Percentiles rank a stretch among this genome's conserved stretches.
Evolutionary conservation across 2,113 vertebrate species (phyloP).

Genomic region (Neopipo cinnamomea): DNA sequence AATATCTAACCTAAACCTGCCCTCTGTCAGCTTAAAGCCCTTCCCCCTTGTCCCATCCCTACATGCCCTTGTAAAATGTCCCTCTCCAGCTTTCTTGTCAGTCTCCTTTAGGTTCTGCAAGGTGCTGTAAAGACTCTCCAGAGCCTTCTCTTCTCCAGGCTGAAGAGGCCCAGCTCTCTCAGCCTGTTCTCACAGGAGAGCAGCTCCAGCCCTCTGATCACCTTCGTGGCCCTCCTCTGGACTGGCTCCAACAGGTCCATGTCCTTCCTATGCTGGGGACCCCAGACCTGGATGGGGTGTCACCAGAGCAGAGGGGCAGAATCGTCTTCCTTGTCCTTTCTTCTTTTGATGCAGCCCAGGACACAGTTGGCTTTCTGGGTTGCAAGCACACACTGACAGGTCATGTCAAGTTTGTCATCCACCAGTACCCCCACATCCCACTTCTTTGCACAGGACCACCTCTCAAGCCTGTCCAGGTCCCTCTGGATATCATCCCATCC

Average conservation of each 20-base stretch:
- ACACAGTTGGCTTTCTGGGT: background rate
- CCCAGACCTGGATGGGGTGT: background rate
- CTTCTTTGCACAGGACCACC: background rate
- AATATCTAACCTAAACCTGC: background rate
- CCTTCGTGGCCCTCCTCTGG: background rate
- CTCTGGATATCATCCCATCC: background rate
- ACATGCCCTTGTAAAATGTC: background rate
- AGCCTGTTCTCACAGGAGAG: background rate
- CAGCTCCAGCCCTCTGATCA: background rate
- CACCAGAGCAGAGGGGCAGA: background rate
- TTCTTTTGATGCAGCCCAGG: background rate
- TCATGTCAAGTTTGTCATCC: background rate
- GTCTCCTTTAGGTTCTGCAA: background rate
- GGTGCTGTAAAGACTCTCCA: background rate
- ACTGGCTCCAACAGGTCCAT: background rate
- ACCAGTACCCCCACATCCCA: background rate
- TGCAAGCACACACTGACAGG: fast-evolving
- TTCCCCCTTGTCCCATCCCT: background rate
- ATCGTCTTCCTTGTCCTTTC: background rate
- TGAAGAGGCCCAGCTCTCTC: background rate
- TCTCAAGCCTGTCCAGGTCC: background rate
- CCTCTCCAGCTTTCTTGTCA: background rate
- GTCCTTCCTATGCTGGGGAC: background rate
- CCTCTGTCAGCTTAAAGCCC: background rate
- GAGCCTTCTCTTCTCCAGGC: background rate